phyloP scores from a whole-genome alignment of 2,888 invertebrate genomes.

The Oeneis ivallda region DNA sequence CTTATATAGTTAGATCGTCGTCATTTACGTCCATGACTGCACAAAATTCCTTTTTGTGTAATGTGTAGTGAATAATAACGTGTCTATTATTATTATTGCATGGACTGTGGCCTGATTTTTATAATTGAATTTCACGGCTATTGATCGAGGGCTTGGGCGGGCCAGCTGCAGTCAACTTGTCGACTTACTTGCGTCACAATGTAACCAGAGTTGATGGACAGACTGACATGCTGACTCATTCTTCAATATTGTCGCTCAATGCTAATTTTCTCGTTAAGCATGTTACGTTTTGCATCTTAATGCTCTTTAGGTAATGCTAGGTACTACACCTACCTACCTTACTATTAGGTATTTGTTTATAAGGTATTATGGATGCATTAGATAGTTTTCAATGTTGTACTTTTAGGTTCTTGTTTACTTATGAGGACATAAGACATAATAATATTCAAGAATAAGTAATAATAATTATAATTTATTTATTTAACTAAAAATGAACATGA shows the following conservation, averaged over 20 bases:
- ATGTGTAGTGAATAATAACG: conserved; percentile 23
- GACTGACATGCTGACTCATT: conserved; percentile 71
- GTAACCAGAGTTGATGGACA: conserved; percentile 68
- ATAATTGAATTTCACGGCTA: conserved; percentile 74
- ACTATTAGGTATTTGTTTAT: conserved; percentile 42
- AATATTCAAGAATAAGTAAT: too few species aligned
- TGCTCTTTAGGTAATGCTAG: too few species aligned
- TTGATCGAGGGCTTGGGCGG: conserved; percentile 76
- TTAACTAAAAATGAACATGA: too few species aligned
- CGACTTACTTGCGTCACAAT: conserved; percentile 62
- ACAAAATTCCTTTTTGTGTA: conserved; percentile 29
- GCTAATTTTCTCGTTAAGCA: conserved; percentile 77
- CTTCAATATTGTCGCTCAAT: conserved; percentile 76
- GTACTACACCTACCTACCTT: too few species aligned
- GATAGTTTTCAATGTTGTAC: conserved; percentile 33
- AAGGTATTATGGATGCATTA: conserved; percentile 36
- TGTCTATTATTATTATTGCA: conserved; percentile 46
- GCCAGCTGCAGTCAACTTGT: conserved; percentile 64
- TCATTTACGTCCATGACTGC: conserved; percentile 28
- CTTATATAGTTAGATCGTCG: conserved; percentile 19
- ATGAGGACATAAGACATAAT: too few species aligned
- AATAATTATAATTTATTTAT: too few species aligned
- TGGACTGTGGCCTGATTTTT: conserved; percentile 60
- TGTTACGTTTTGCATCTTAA: conserved; percentile 79
- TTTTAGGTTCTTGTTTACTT: neutral